Evolutionary conservation across 2,888 invertebrate species (phyloP), one percentile per base, ranked within the genome.

Genomic region (Trachelus iudaicus): DNA sequence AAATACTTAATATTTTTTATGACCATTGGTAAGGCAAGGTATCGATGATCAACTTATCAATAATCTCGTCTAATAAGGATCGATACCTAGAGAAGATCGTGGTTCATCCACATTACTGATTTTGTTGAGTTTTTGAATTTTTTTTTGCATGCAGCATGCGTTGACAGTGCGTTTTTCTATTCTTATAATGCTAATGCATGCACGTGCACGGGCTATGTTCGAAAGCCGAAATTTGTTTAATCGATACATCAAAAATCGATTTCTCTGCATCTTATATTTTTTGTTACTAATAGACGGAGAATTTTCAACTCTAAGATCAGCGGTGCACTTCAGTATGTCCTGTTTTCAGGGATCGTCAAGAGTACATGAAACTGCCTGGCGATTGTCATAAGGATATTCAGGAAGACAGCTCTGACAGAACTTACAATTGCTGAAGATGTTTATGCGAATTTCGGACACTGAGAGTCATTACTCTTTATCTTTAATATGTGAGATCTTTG

Each of bases 351-450:
- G 82, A 89, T 84, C 88, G 87, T 82, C 85, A 81, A 79, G 89
- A 89, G 31, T 91, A 91, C 79, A 69, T 75, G 73, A 84, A 85
- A 76, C 85, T 91, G 83, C 88, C 89, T 35, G 90, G 90, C 76
- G 83, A 82, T 76, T 87, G 87, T 81, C 84, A 87, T 34, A 88
- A 80, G 79, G 84, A 85, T 71, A 81, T 80, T 73, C 82, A 83
- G 80, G 86, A 86, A 80, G 86, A 83, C 69, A 79, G 82, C 77
- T 82, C 84, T 15, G 11, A 13, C 71, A 15, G 9, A 34, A 31
- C 4, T 23, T 71, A 31, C 31, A 30, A 30, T 34, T 71, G 71
- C 71, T 56, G 56, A 56, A 23, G 56, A 56, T 56, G 23, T 23
- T 56, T 23, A 23, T 23, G 2, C 40, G 15, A 40, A 4, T 40